Percentiles rank a stretch among this genome's conserved stretches.
Evolutionary conservation across 2,113 vertebrate species (phyloP).

Genomic region (Charina bottae): DNA sequence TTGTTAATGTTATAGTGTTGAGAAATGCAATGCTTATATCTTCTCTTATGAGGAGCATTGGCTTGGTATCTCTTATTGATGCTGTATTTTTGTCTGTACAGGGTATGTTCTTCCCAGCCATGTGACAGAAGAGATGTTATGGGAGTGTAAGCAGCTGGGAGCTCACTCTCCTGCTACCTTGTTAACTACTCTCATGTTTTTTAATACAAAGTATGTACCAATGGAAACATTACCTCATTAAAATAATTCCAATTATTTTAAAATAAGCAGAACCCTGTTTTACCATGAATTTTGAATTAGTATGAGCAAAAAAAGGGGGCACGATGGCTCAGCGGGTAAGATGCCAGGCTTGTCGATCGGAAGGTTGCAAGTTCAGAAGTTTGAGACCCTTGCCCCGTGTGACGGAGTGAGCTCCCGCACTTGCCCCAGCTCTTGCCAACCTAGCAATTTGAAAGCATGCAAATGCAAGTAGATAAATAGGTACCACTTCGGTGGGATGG

Average conservation of each 20-base stretch:
- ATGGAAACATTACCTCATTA: not conserved
- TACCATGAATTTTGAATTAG: not conserved
- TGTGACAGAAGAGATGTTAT: conserved; percentile 98
- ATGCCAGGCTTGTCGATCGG: too few relatives aligned
- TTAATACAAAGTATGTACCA: conserved; percentile 97
- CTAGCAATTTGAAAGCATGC: too few relatives aligned
- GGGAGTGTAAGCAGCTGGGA: conserved; percentile 99
- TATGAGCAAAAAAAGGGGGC: not conserved
- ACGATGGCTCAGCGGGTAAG: too few relatives aligned
- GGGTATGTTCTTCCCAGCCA: conserved; percentile 98
- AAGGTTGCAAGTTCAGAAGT: too few relatives aligned
- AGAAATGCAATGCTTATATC: not conserved
- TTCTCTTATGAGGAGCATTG: not conserved
- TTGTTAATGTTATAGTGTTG: not conserved
- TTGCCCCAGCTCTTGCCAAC: too few relatives aligned
- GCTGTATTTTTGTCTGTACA: conserved; percentile 67
- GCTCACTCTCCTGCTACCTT: conserved; percentile 97
- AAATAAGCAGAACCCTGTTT: not conserved
- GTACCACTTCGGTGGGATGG: too few relatives aligned
- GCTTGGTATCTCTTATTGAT: conserved; percentile 30
- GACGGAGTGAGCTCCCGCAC: too few relatives aligned
- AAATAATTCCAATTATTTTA: not conserved
- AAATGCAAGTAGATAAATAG: too few relatives aligned
- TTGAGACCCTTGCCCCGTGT: too few relatives aligned
- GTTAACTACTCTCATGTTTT: conserved; percentile 98